A percentile compares a stretch with the other conserved stretches of the same genome.
Evolutionary conservation across 2,888 invertebrate species (phyloP).

Genomic region (Spisula subtruncata): DNA sequence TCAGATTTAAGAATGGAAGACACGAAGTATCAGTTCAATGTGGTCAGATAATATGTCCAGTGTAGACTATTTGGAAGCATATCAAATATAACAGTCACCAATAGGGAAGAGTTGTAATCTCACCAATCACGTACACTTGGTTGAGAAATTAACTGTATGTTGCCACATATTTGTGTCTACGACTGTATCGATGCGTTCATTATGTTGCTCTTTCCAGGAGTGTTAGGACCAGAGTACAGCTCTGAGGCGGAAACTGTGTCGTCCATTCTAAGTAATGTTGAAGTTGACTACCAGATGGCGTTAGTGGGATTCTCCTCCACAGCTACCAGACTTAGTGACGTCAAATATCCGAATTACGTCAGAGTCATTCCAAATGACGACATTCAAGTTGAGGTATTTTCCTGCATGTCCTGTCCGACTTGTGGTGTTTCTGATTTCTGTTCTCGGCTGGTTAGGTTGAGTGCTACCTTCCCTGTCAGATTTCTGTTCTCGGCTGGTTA

Average conservation of each 20-base stretch:
- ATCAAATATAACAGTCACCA: no score
- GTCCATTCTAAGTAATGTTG: constrained; percentile 36
- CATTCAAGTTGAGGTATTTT: constrained; percentile 43
- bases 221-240: constrained; percentile 57
- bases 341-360: constrained; percentile 34
- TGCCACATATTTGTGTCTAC: background rate
- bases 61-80: no score
- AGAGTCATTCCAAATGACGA: constrained; percentile 41
- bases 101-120: no score
- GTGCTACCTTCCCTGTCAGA: no score
- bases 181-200: background rate
- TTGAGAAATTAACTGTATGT: background rate
- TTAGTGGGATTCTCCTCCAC: constrained; percentile 34
- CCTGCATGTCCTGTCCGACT: background rate
- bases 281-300: background rate
- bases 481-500: no score
- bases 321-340: constrained; percentile 23
- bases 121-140: no score
- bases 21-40: no score
- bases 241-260: constrained; percentile 52
- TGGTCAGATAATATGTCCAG: no score
- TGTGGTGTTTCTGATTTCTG: no score
- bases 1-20: no score
- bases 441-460: no score
- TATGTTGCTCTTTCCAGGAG: constrained; percentile 25